Evolutionary conservation across 2,888 invertebrate genomes (phyloP).

Genomic region (Ophion ventricosus): DNA sequence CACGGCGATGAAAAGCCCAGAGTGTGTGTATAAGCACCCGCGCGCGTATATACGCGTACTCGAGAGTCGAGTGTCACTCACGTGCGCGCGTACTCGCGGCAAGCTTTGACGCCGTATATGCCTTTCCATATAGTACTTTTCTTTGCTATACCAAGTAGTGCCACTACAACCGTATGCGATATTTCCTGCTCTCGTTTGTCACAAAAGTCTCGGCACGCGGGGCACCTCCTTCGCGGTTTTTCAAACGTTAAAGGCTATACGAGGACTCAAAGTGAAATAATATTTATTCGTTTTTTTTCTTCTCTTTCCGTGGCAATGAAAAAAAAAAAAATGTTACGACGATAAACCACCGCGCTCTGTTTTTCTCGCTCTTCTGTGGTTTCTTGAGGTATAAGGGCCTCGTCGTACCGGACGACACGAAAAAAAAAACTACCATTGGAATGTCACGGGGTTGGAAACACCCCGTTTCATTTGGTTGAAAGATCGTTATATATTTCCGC

Average conservation of each 20-base stretch:
- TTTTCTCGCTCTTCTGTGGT: background rate
- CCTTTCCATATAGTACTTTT: conserved; percentile 17
- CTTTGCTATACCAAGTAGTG: conserved; percentile 23
- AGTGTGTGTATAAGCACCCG: background rate
- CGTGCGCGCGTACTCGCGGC: conserved; percentile 51
- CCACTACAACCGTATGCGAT: conserved; percentile 18
- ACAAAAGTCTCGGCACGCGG: conserved; percentile 45
- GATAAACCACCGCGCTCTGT: background rate
- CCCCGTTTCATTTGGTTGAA: background rate
- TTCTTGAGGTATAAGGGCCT: background rate
- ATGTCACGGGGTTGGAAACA: background rate
- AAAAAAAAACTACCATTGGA: background rate
- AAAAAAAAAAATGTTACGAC: background rate
- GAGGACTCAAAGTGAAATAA: conserved; percentile 23
- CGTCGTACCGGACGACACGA: background rate
- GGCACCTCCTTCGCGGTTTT: conserved; percentile 49
- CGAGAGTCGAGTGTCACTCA: conserved; percentile 63
- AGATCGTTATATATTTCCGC: background rate
- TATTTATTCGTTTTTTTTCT: background rate
- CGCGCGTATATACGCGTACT: conserved; percentile 33
- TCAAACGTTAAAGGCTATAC: conserved; percentile 46
- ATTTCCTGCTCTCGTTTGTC: conserved; percentile 58
- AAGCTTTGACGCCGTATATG: conserved; percentile 61
- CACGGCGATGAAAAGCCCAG: conserved; percentile 16
- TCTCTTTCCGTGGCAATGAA: background rate